Evolutionary conservation across 2,797 vertebrate species (phyloP).

Genomic region (Eupleurogrammus muticus): DNA sequence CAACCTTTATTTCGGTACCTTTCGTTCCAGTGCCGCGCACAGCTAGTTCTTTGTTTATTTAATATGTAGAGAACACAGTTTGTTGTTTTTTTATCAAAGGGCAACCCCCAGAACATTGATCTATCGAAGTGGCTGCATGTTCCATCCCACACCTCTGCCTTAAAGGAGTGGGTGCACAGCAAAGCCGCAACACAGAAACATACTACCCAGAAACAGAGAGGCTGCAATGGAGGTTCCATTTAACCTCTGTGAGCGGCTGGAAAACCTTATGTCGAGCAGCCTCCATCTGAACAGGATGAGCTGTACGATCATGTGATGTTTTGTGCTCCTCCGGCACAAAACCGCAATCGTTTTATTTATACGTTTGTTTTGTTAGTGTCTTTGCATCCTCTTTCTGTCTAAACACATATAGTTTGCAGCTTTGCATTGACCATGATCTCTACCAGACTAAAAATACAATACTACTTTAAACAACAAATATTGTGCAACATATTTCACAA

Average conservation of each 20-base stretch:
- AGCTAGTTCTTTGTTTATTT: no score
- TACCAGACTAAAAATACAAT: slow-evolving; percentile 43
- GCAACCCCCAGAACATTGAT: slow-evolving; percentile 4
- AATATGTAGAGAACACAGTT: not conserved
- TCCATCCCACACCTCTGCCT: slow-evolving; percentile 34
- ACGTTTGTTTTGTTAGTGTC: slow-evolving; percentile 20
- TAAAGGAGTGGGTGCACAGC: slow-evolving; percentile 27
- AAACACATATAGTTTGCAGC: not conserved
- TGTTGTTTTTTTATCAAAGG: not conserved
- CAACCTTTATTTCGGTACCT: no score
- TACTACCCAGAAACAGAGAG: not conserved
- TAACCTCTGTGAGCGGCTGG: slow-evolving; percentile 4
- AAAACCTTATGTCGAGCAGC: slow-evolving; percentile 10
- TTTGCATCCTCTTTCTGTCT: not conserved
- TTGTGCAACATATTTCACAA: not conserved
- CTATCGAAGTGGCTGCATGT: slow-evolving; percentile 11
- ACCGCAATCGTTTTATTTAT: slow-evolving; percentile 16
- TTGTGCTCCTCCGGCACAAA: slow-evolving; percentile 20
- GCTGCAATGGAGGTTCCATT: slow-evolving; percentile 14
- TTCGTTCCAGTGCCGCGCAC: no score
- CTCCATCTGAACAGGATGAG: slow-evolving; percentile 17
- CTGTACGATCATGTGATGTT: slow-evolving; percentile 36
- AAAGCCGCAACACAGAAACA: slow-evolving; percentile 14
- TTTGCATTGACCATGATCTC: slow-evolving; percentile 30
- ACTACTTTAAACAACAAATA: slow-evolving; percentile 51